Evolutionary conservation across 2,888 invertebrate species (phyloP), one percentile per base, ranked within the genome.

Genomic region (Hydraecia micacea): DNA sequence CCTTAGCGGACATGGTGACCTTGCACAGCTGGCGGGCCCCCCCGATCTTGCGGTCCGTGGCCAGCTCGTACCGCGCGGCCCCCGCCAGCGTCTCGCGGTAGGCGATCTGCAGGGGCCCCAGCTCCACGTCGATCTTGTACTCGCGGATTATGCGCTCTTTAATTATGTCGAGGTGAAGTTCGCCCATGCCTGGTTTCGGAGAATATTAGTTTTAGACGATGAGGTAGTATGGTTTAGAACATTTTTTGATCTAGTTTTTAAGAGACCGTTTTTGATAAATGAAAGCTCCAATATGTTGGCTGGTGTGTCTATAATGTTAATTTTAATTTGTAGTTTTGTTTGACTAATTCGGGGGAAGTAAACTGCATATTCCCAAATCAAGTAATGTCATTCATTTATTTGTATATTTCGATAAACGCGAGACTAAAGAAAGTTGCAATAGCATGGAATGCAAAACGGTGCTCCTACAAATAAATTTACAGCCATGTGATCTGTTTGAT

Each of bases 91-190:
- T 97, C 96, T 99, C 99, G 77, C 98, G 97, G 93, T 99, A 99
- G 1, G 99, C 98, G 67, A 99, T 99, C 97, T 99, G 99, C 39
- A 99, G 95, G 0, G 98, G 98, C 0, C 99, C 99, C 39, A 99
- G 95, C 84, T 99, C 98, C 0, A 98, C 99, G 25, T 99, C 98
- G 75, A 99, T 98, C 92, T 98, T 98, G 94, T 99, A 99, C 90
- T 99, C 99, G 75, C 98, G 97, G 67, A 97, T 94, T 72, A 99
- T 98, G 36, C 99, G 97, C 87, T 99, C 99, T 92, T 98, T 98
- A 62, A 99, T 98, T 80, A 99, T 98, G 86, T 99, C 99, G 81
- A 99, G 97, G 93, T 99, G 99, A 2, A 99, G 97, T 94, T 99
- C 99, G 1, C 99, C 99, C 99, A 99, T 99, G 25, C 99, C 99